A percentile compares a stretch with the other conserved stretches of the same genome.
Conservation (phyloP, 2,113 vertebrate genomes). For the Speoplatyrhinus poulsoni region DNA sequence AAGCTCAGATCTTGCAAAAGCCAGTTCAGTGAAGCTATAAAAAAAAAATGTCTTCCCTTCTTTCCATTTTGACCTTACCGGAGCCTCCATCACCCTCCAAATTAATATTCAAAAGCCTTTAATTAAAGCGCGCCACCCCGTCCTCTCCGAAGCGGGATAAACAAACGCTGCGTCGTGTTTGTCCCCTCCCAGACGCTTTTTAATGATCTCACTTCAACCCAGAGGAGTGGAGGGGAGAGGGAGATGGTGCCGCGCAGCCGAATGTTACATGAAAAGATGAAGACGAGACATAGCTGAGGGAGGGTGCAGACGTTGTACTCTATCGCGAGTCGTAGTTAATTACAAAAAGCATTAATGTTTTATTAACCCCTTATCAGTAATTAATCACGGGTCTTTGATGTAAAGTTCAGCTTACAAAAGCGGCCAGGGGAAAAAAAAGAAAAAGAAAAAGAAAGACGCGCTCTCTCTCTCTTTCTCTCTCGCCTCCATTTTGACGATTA, state of each 20-base stretch:
- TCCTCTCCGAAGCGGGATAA: constrained; percentile 68
- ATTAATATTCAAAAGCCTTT: constrained; percentile 77
- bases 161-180: constrained; percentile 74
- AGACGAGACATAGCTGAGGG: constrained; percentile 77
- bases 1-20: background rate
- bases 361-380: constrained; percentile 88
- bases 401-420: constrained; percentile 85
- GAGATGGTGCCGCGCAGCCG: constrained; percentile 69
- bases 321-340: constrained; percentile 79
- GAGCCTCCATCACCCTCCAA: constrained; percentile 73
- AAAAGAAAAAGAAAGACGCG: background rate
- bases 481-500: constrained; percentile 74
- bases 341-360: constrained; percentile 85
- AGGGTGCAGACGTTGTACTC: constrained; percentile 54
- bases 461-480: constrained; percentile 5
- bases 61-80: constrained; percentile 74
- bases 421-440: constrained; percentile 60
- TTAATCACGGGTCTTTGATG: constrained; percentile 86
- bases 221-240: constrained; percentile 43
- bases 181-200: constrained; percentile 75
- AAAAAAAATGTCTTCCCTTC: background rate
- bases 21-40: background rate
- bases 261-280: constrained; percentile 76
- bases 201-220: constrained; percentile 75
- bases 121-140: constrained; percentile 71